Percentiles rank a stretch among this genome's conserved stretches.
Evolutionary conservation across 2,888 invertebrate genomes (phyloP).

Genomic region (Ariolimax columbianus): DNA sequence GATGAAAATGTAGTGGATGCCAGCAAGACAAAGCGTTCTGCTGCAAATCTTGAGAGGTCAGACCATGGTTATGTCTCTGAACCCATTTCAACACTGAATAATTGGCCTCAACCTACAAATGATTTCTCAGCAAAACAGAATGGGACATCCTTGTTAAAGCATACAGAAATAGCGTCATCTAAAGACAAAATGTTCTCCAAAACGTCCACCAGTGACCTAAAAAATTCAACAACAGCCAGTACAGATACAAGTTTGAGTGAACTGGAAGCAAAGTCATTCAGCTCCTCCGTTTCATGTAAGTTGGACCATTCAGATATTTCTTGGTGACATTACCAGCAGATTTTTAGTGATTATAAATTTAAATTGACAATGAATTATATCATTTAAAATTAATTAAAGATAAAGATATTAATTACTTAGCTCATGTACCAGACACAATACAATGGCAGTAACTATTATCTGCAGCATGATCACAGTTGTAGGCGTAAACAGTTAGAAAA

Average conservation of each 20-base stretch:
- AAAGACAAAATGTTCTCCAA: background rate
- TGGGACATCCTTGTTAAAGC: background rate
- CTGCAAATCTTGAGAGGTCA: background rate
- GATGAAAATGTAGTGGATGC: no score
- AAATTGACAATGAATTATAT: no score
- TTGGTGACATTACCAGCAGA: background rate
- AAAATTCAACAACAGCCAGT: background rate
- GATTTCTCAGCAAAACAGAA: background rate
- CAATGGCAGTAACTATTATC: no score
- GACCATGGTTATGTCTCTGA: background rate
- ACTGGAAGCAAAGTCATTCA: background rate
- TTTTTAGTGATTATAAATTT: no score
- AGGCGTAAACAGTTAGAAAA: no score
- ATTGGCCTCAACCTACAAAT: background rate
- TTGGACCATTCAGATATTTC: background rate
- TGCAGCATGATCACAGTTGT: no score
- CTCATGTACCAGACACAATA: no score
- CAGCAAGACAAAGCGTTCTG: background rate
- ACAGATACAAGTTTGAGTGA: background rate
- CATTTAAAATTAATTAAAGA: no score
- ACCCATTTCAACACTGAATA: background rate
- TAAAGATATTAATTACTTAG: no score
- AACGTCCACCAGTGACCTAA: background rate
- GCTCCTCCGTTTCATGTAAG: slow-evolving; percentile 1
- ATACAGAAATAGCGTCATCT: background rate